Conservation (phyloP, 2,113 vertebrate species). For the Dromas ardeola region DNA sequence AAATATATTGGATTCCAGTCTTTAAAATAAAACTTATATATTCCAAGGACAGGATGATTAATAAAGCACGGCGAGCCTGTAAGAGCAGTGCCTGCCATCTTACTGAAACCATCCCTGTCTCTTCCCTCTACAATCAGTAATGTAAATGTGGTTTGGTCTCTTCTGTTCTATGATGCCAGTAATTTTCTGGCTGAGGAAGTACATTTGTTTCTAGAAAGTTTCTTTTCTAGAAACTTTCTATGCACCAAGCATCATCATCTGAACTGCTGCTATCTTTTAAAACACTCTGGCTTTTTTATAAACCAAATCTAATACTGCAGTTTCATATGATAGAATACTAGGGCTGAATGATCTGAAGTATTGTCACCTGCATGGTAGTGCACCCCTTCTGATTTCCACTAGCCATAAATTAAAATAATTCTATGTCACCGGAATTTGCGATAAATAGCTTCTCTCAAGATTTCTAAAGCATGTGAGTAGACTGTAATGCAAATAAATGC, state of each 20-base stretch:
- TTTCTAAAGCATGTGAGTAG: background rate
- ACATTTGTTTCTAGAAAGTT: constrained; percentile 34
- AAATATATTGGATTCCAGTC: background rate
- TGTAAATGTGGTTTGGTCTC: background rate
- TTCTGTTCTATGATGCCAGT: background rate
- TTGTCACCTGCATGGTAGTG: background rate
- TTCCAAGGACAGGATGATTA: background rate
- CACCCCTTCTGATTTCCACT: background rate
- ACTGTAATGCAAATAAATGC: background rate
- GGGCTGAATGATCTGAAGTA: background rate
- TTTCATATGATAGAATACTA: background rate
- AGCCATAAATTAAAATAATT: background rate
- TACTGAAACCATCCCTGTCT: background rate
- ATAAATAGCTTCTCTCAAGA: background rate
- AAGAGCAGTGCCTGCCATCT: background rate
- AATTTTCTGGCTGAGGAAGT: constrained; percentile 7
- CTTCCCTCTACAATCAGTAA: background rate
- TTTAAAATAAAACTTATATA: background rate
- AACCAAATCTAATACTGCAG: background rate
- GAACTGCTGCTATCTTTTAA: constrained; percentile 34
- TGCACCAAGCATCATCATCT: constrained; percentile 13
- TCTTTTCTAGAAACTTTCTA: background rate
- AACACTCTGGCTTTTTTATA: background rate
- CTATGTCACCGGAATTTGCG: background rate
- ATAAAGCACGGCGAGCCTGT: background rate